A percentile compares a stretch with the other conserved stretches of the same genome.
Evolutionary conservation across 2,888 invertebrate species (phyloP).

Genomic region (Siphonodentalium dalli): DNA sequence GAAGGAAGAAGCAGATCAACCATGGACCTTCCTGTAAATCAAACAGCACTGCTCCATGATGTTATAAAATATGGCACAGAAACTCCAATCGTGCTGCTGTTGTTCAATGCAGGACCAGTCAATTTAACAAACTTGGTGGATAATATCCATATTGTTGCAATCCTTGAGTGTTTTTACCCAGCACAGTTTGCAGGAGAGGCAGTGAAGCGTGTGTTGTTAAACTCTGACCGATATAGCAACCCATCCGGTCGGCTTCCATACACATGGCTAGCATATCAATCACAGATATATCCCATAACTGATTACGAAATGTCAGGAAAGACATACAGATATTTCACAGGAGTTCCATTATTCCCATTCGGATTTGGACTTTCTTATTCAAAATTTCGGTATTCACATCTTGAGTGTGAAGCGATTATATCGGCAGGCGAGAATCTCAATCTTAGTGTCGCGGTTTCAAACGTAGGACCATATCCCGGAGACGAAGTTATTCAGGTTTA

Average conservation of each 20-base stretch:
- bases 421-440: constrained; percentile 31
- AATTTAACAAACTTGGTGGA: constrained; percentile 45
- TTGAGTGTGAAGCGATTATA: constrained; percentile 20
- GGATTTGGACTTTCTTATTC: constrained; percentile 47
- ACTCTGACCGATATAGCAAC: constrained; percentile 35
- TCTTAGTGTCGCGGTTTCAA: constrained; percentile 33
- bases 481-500: constrained; percentile 57
- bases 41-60: constrained; percentile 45
- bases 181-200: constrained; percentile 58
- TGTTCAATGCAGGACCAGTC: constrained; percentile 55
- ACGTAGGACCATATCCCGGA: constrained; percentile 36
- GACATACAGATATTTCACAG: constrained; percentile 49
- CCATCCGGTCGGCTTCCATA: constrained; percentile 57
- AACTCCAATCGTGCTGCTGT: constrained; percentile 41
- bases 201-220: constrained; percentile 40
- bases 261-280: constrained; percentile 51
- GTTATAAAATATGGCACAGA: constrained; percentile 33
- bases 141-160: constrained; percentile 36
- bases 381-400: constrained; percentile 29
- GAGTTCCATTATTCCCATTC: constrained; percentile 47
- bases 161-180: constrained; percentile 57
- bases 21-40: constrained; percentile 48
- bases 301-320: constrained; percentile 44
- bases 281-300: constrained; percentile 39
- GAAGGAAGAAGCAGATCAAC: constrained; percentile 46